Evolutionary conservation across 2,113 vertebrate genomes (phyloP).

Genomic region (Macrotis lagotis): DNA sequence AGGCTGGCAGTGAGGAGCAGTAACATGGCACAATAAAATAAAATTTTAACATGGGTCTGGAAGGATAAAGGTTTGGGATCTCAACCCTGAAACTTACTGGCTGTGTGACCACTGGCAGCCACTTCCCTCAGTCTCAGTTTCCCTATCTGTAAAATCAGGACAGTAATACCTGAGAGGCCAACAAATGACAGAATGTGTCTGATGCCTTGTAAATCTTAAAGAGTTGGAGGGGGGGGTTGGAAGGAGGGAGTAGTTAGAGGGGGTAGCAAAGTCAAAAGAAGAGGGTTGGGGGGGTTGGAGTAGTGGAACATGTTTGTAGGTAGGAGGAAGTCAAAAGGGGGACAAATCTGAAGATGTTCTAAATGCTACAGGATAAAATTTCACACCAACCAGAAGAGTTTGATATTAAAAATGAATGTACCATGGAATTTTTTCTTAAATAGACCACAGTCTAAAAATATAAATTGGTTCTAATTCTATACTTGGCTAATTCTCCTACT

Average conservation of each 20-base stretch:
- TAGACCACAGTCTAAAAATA: slow-evolving; percentile 10
- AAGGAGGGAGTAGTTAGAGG: background rate
- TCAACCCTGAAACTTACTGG: background rate
- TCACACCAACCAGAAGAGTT: slow-evolving; percentile 16
- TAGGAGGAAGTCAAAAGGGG: background rate
- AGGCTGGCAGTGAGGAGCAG: background rate
- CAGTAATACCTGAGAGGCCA: too few relatives aligned
- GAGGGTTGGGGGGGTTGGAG: background rate
- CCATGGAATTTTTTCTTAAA: slow-evolving; percentile 21
- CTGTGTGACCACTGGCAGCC: background rate
- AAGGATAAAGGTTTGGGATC: background rate
- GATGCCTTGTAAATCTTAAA: too few relatives aligned
- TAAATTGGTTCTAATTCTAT: slow-evolving; percentile 31
- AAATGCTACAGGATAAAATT: background rate
- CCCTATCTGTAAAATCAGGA: background rate
- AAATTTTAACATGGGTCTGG: background rate
- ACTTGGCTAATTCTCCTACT: slow-evolving; percentile 1
- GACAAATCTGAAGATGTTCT: background rate
- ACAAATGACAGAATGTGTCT: too few relatives aligned
- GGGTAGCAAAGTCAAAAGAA: background rate
- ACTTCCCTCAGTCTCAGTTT: background rate
- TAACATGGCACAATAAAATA: background rate
- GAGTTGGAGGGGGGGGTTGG: too few relatives aligned
- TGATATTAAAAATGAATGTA: slow-evolving; percentile 4
- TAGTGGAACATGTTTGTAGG: background rate